Percentiles rank a stretch among this genome's conserved stretches.
Evolutionary conservation across 1,140 invertebrate species (phyloP).

Genomic region (Kradibia gibbosae): DNA sequence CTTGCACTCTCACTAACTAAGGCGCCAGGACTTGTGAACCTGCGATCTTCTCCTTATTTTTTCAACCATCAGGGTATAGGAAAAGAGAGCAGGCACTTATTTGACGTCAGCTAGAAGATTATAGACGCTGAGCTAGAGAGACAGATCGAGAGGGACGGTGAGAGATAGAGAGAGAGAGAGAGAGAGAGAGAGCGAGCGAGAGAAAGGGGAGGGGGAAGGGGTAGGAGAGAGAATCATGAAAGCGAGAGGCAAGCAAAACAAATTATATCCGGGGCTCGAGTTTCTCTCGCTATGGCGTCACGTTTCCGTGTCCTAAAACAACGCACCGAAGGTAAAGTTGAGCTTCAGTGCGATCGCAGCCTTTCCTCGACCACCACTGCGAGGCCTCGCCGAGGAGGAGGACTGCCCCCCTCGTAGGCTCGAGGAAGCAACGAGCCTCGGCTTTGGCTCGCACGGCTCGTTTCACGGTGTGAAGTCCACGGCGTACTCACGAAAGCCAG

Average conservation of each 20-base stretch:
- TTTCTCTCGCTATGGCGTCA: constrained; percentile 42
- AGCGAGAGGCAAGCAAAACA: constrained; percentile 29
- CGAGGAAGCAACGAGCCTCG: constrained; percentile 13
- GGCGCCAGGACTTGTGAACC: not conserved
- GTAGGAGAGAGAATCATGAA: not conserved
- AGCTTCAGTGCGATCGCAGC: constrained; percentile 9
- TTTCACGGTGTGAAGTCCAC: not conserved
- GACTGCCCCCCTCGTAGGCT: constrained; percentile 25
- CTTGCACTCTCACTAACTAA: not conserved
- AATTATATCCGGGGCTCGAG: constrained; percentile 20
- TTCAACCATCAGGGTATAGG: constrained; percentile 26
- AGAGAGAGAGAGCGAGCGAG: not conserved
- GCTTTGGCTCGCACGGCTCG: not conserved
- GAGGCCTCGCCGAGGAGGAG: constrained; percentile 16
- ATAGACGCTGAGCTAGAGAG: not conserved
- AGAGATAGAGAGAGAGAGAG: not conserved
- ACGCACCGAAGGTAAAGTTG: constrained; percentile 49
- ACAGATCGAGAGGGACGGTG: not conserved
- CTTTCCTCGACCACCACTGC: not conserved
- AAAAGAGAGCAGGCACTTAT: not conserved
- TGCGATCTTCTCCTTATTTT: constrained; percentile 56
- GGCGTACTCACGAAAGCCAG: not conserved
- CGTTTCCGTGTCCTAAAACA: constrained; percentile 57
- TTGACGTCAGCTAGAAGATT: constrained; percentile 55
- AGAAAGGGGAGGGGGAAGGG: not conserved